Base-by-base conservation (phyloP, 2,113 vertebrate genomes). In the Muntiacus reevesi region DNA sequence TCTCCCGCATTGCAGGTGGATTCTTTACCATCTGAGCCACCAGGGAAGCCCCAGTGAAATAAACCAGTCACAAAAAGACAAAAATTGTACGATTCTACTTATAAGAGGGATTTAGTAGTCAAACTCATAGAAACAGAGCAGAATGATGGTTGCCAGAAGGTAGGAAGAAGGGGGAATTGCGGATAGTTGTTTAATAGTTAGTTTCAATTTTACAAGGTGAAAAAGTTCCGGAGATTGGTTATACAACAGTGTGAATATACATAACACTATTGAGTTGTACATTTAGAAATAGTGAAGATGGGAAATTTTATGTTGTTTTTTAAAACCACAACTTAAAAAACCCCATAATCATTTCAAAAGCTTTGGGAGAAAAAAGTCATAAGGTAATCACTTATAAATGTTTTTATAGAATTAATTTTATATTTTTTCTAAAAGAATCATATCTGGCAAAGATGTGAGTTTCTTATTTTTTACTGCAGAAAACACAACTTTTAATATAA, bases 361-460 rank as follows among this genome's bases (percentile, higher is more conserved):
- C 25, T 76, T 59, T 21, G 3, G 28, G 3, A n/a, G 3, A 5
- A 47, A 52, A 45, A 74, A 54, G 50, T 82, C 10, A 92, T 33
- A 13, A 82, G 21, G 1, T 81, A 96, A 92, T 94, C 43, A 60
- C 36, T 97, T 95, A 82, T 76, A 60, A 23, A 74, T 94, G 14
- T 60, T 74, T 91, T 89, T 43, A 95, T 15, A 93, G 89, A 84
- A 94, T 89, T 92, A 82, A 88, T 83, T 95, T 92, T 85, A 91
- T n/a, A 45, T 7, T 67, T 64, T 96, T 89, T 82, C 83, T 79
- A 59, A 94, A 95, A 89, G 47, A n/a, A 67, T 43, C 36, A n/a
- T 81, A 7, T 78, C 76, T 78, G 43, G 27, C 27, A 96, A 97
- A 92, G 62, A 89, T 71, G 54, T 1, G 6, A 19, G n/a, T 59